Evolutionary conservation across 2,888 invertebrate species (phyloP).

Genomic region (Girardia tigrina): DNA sequence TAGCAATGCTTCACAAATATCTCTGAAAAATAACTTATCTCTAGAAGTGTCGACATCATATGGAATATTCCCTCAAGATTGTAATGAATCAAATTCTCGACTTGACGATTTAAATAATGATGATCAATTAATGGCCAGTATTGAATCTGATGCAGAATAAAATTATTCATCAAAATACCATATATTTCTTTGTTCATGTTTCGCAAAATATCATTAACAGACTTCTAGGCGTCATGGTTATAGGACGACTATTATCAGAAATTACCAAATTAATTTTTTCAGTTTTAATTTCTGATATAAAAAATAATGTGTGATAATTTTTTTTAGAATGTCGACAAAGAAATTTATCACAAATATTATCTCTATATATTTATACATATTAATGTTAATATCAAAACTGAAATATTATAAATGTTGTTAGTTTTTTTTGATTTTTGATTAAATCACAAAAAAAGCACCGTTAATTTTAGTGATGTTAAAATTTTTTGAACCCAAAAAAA

Average conservation of each 20-base stretch:
- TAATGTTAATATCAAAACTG: no score
- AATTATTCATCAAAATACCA: neutral
- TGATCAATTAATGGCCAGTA: slow-evolving; percentile 15
- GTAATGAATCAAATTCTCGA: slow-evolving; percentile 16
- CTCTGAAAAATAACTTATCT: neutral
- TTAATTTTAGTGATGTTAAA: slow-evolving; percentile 16
- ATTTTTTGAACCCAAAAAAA: no score
- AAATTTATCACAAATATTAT: no score
- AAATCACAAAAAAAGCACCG: no score
- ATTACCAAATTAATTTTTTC: slow-evolving; percentile 23
- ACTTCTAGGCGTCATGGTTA: neutral
- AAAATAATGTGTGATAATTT: neutral
- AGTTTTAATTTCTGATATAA: neutral
- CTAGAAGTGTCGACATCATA: neutral
- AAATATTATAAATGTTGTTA: no score
- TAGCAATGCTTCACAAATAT: neutral
- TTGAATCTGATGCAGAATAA: slow-evolving; percentile 14
- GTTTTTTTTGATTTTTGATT: no score
- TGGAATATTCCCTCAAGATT: neutral
- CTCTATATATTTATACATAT: no score
- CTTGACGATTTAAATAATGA: neutral
- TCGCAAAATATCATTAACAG: neutral
- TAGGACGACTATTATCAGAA: neutral
- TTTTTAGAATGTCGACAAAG: no score
- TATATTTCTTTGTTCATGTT: neutral